Evolutionary conservation across 2,113 vertebrate species (phyloP).

Genomic region (Spea bombifrons): DNA sequence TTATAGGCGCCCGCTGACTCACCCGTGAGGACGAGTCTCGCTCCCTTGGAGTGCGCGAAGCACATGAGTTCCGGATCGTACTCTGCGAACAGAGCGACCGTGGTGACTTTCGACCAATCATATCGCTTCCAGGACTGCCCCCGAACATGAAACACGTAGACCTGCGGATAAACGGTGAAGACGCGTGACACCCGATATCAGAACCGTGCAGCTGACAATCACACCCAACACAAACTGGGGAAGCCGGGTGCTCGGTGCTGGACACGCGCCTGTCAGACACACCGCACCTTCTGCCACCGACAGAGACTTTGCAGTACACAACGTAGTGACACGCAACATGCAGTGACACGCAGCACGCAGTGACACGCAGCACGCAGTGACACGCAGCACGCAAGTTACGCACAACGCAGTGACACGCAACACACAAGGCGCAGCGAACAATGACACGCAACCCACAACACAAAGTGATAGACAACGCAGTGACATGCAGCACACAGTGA

Average conservation of each 20-base stretch:
- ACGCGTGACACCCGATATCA: too few relatives aligned
- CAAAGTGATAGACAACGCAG: background rate
- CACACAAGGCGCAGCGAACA: background rate
- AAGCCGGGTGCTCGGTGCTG: too few relatives aligned
- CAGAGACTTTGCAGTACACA: too few relatives aligned
- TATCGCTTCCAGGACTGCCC: conserved; percentile 82
- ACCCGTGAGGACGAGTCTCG: conserved; percentile 89
- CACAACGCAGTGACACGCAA: background rate
- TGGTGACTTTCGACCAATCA: conserved; percentile 89
- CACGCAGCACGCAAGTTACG: background rate
- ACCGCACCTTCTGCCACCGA: too few relatives aligned
- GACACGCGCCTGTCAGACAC: too few relatives aligned
- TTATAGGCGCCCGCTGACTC: conserved; percentile 50
- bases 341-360: background rate
- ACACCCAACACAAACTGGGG: too few relatives aligned
- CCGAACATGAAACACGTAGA: conserved; percentile 88
- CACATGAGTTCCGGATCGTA: conserved; percentile 90
- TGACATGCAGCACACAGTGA: too few relatives aligned
- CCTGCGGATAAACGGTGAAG: conserved; percentile 60
- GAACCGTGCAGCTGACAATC: too few relatives aligned
- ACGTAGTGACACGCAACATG: too few relatives aligned
- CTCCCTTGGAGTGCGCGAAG: conserved; percentile 81
- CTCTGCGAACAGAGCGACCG: conserved; percentile 81
- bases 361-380: background rate
- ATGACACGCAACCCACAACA: background rate